These are phyloP conservation scores for Pseudopodoces humilis DNA, from an alignment of 2,113 vertebrate genomes.

Conservation along the genomic window DNA sequence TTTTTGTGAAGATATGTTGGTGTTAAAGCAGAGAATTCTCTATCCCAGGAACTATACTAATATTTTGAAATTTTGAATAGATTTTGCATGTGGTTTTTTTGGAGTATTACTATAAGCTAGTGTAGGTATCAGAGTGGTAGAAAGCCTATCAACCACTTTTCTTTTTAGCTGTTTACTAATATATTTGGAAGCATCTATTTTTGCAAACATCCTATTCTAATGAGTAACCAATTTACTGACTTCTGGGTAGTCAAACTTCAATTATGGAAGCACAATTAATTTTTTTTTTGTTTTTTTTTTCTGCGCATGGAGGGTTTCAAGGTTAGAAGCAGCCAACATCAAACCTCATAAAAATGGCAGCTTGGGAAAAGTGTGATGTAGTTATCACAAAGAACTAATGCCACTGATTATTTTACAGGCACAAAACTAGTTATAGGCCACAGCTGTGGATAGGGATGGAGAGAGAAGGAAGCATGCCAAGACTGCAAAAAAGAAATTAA, in stretches of 20 bases:
- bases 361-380: background rate
- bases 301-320: background rate
- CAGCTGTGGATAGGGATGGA: background rate
- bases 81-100: background rate
- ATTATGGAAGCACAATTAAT: background rate
- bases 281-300: background rate
- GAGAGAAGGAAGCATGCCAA: background rate
- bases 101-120: background rate
- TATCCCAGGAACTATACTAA: background rate
- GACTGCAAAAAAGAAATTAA: background rate
- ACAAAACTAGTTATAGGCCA: background rate
- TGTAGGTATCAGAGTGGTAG: background rate
- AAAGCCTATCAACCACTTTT: background rate
- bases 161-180: background rate
- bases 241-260: background rate
- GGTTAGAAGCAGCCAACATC: background rate
- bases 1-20: background rate
- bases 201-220: background rate
- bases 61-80: background rate
- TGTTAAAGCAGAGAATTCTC: background rate
- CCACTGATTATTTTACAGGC: background rate
- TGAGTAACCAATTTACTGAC: background rate
- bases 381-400: background rate
- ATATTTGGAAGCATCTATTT: background rate
- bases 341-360: background rate